A percentile compares a stretch with the other conserved stretches of the same genome.
phyloP scores from a whole-genome alignment of 53 echinoderm and acorn worm genomes.

The Actinopyga echinites region DNA sequence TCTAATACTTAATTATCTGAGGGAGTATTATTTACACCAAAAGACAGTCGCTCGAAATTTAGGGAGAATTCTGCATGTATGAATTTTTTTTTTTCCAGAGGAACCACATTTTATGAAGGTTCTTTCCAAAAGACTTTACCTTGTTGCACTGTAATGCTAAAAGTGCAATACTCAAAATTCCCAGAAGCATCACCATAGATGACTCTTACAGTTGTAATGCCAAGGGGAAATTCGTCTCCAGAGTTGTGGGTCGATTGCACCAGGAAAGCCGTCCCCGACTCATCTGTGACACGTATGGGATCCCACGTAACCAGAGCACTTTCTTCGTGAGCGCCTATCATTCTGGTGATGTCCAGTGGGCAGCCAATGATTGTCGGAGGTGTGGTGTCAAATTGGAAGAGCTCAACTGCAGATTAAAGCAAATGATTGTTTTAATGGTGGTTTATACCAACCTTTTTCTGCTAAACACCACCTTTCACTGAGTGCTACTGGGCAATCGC shows the following conservation, averaged over 20 bases:
- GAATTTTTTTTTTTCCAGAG: too few relatives aligned
- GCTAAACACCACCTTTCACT: background rate
- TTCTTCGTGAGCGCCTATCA: background rate
- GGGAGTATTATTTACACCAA: too few relatives aligned
- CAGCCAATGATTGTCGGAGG: constrained; percentile 29
- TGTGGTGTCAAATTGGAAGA: constrained; percentile 1
- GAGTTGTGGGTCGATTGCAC: background rate
- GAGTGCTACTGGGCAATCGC: background rate
- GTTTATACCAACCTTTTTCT: background rate
- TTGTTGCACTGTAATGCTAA: background rate
- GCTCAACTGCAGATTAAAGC: background rate
- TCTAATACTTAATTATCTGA: too few relatives aligned
- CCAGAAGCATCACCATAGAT: constrained; percentile 3
- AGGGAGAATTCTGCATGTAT: too few relatives aligned
- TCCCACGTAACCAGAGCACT: constrained; percentile 36
- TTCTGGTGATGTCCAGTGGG: constrained; percentile 24
- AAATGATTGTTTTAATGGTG: background rate
- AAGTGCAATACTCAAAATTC: constrained; percentile 6
- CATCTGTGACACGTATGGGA: background rate
- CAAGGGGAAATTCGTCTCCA: constrained; percentile 14
- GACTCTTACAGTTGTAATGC: background rate
- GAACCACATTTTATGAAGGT: too few relatives aligned
- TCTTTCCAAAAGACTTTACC: too few relatives aligned
- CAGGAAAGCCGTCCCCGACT: constrained; percentile 17
- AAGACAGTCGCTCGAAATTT: too few relatives aligned